A percentile compares a stretch with the other conserved stretches of the same genome.
These are phyloP conservation scores for Aradophagus sp. DNA, from an alignment of 1,140 invertebrate genomes.

Conservation along the genomic window DNA sequence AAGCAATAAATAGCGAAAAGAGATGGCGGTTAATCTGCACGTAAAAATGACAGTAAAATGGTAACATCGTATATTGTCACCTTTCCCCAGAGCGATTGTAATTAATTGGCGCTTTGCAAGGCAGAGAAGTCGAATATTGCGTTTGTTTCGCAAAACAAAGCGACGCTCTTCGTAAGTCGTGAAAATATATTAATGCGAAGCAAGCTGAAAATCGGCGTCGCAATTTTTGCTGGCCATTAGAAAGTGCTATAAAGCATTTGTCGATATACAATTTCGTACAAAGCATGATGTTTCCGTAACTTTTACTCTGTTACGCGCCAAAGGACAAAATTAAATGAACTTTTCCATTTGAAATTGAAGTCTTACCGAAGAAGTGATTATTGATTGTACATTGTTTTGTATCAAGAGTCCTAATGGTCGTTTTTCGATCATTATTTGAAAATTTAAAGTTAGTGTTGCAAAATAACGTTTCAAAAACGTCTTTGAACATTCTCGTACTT, in stretches of 20 bases:
- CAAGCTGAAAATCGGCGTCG: constrained; percentile 44
- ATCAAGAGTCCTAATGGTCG: constrained; percentile 4
- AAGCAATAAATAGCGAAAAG: too few species aligned
- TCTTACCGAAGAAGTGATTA: constrained; percentile 41
- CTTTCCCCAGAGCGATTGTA: too few species aligned
- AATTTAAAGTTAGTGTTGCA: too few species aligned
- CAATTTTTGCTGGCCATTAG: constrained; percentile 38
- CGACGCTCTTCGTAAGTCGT: constrained; percentile 1
- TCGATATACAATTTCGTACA: constrained; percentile 44
- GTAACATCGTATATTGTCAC: constrained; percentile 5
- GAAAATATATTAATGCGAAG: constrained; percentile 41
- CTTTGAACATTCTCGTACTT: too few species aligned
- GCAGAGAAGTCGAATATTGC: constrained; percentile 13
- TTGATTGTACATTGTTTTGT: constrained; percentile 15
- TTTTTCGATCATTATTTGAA: too few species aligned
- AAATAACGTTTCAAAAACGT: too few species aligned
- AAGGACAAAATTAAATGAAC: constrained; percentile 46
- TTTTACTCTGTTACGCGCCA: constrained; percentile 41
- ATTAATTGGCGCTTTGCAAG: not conserved
- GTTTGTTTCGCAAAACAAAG: too few species aligned
- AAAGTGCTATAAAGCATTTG: constrained; percentile 46
- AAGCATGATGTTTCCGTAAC: constrained; percentile 46
- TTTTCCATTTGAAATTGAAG: constrained; percentile 42
- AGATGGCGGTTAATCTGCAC: too few species aligned
- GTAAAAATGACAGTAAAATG: not conserved